phyloP scores from a whole-genome alignment of 2,888 invertebrate genomes.

The Phasia obesa region DNA sequence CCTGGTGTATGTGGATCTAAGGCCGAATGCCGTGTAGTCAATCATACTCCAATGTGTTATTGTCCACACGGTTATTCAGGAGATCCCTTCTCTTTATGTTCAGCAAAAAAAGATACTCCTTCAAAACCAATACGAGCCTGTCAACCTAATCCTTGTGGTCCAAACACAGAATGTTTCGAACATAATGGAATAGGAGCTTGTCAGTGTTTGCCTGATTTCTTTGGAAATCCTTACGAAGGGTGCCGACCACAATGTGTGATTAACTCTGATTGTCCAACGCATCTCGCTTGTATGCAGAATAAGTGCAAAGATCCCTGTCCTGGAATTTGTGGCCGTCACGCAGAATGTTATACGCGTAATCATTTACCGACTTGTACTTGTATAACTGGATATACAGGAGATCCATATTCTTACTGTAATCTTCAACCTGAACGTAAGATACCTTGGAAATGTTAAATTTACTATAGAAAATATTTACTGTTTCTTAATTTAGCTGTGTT shows the following conservation, averaged over 20 bases:
- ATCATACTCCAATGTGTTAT: constrained; percentile 85
- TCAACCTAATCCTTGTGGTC: constrained; percentile 89
- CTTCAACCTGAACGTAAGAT: constrained; percentile 83
- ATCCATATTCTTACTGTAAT: constrained; percentile 88
- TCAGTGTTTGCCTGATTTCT: constrained; percentile 87
- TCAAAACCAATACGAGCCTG: constrained; percentile 84
- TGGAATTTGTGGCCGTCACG: constrained; percentile 89
- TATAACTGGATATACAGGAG: constrained; percentile 87
- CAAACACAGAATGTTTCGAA: constrained; percentile 88
- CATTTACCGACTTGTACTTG: constrained; percentile 88
- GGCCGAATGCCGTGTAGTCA: constrained; percentile 85
- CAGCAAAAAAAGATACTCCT: constrained; percentile 73
- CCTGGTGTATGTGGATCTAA: constrained; percentile 86
- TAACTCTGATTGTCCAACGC: constrained; percentile 88
- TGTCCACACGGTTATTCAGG: constrained; percentile 84
- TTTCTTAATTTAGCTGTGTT: constrained; percentile 76
- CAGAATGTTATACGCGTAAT: constrained; percentile 88
- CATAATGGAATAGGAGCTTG: constrained; percentile 87
- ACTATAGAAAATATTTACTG: too few relatives aligned
- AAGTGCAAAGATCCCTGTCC: constrained; percentile 91
- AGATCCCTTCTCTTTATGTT: constrained; percentile 83
- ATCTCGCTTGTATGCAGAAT: constrained; percentile 87
- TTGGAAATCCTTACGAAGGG: constrained; percentile 90
- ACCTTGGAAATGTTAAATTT: neutral
- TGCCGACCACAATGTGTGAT: constrained; percentile 89